Evolutionary conservation across 2,888 invertebrate species (phyloP).

Genomic region (Andrena bucephala): DNA sequence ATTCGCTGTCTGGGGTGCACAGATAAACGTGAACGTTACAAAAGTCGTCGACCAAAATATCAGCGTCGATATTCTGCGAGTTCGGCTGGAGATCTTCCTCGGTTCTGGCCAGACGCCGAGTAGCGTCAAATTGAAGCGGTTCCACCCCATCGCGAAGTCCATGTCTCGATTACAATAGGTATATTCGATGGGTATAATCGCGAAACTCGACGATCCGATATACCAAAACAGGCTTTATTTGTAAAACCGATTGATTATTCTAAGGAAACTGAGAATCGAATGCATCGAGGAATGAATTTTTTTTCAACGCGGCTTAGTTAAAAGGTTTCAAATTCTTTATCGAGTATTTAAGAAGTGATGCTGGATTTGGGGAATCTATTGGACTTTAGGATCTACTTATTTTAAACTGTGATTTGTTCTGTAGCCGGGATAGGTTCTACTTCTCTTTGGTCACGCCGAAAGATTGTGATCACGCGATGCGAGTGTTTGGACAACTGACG

Average conservation of each 20-base stretch:
- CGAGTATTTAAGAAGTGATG: too few relatives aligned
- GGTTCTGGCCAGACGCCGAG: constrained; percentile 72
- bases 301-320: too few relatives aligned
- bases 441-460: too few relatives aligned
- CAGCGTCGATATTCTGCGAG: constrained; percentile 19
- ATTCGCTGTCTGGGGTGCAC: constrained; percentile 52
- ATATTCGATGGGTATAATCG: neutral
- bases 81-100: neutral
- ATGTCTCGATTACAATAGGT: constrained; percentile 5
- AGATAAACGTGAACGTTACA: constrained; percentile 50
- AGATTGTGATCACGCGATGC: neutral
- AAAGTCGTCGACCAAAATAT: constrained; percentile 51
- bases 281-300: too few relatives aligned
- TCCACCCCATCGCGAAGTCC: constrained; percentile 63
- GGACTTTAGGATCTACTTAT: too few relatives aligned
- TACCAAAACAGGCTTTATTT: neutral
- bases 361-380: too few relatives aligned
- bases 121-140: constrained; percentile 54
- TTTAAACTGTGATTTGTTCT: too few relatives aligned
- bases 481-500: constrained; percentile 13
- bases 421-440: too few relatives aligned
- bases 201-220: neutral
- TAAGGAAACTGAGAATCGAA: too few relatives aligned
- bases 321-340: too few relatives aligned
- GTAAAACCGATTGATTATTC: neutral